A percentile compares a stretch with the other conserved stretches of the same genome.
Conservation (phyloP, 35 echinoderm and acorn worm species). For the Eucidaris tribuloides region DNA sequence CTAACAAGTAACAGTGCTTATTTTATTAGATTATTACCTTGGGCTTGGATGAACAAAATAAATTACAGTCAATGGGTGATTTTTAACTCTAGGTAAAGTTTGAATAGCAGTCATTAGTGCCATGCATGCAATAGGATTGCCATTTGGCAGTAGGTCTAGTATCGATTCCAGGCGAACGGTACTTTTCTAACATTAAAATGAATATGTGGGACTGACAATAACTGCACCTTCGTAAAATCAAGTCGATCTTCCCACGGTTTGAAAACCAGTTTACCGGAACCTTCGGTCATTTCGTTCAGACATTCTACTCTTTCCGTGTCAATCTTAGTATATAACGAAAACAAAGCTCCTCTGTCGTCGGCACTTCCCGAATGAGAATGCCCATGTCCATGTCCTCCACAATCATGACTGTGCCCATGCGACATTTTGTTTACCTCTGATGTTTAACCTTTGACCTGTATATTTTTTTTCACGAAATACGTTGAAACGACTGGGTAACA, state of each 20-base stretch:
- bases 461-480: no score
- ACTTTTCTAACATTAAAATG: background rate
- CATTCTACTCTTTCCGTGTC: constrained; percentile 75
- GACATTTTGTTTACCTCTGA: constrained; percentile 14
- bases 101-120: no score
- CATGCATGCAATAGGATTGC: no score
- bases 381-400: constrained; percentile 75
- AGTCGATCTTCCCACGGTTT: constrained; percentile 94
- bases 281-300: constrained; percentile 78
- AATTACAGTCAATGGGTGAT: no score
- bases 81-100: no score
- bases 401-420: constrained; percentile 52
- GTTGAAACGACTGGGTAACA: constrained; percentile 27
- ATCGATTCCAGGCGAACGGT: no score
- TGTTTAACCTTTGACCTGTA: background rate
- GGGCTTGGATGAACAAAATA: no score
- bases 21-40: no score
- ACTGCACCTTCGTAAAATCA: constrained; percentile 74
- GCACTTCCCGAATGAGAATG: no score
- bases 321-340: constrained; percentile 91
- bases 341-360: constrained; percentile 78
- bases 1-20: no score
- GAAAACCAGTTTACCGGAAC: constrained; percentile 93
- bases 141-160: no score
- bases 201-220: background rate